A percentile compares a stretch with the other conserved stretches of the same genome.
Evolutionary conservation across 2,888 invertebrate species (phyloP).

Genomic region (Tipula helvola): DNA sequence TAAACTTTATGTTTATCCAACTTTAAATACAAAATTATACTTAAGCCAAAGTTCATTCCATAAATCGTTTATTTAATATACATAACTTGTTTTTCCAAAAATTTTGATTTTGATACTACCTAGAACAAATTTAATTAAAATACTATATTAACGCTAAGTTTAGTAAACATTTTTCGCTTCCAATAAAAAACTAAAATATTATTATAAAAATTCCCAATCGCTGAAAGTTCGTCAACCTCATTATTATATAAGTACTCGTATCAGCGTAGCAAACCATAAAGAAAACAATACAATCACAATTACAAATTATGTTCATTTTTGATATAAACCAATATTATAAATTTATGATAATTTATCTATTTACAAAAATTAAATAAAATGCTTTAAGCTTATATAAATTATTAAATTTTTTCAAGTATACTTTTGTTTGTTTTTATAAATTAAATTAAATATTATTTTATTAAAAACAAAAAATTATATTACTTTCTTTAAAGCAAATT

Average conservation of each 20-base stretch:
- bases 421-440: background rate
- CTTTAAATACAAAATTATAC: no score
- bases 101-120: no score
- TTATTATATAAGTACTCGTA: background rate
- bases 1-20: no score
- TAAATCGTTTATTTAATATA: no score
- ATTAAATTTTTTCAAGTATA: background rate
- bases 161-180: no score
- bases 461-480: background rate
- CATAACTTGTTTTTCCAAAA: no score
- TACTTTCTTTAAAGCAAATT: background rate
- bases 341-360: background rate
- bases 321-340: background rate
- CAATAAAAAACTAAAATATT: no score
- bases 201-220: no score
- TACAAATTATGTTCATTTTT: background rate
- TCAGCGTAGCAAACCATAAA: background rate
- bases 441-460: background rate
- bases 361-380: background rate
- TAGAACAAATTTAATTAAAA: no score
- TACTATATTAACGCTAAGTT: no score
- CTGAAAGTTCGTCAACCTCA: background rate
- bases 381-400: background rate
- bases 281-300: background rate
- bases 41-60: no score